Evolutionary conservation across 2,113 vertebrate genomes (phyloP).

Genomic region (Hystrix brachyura): DNA sequence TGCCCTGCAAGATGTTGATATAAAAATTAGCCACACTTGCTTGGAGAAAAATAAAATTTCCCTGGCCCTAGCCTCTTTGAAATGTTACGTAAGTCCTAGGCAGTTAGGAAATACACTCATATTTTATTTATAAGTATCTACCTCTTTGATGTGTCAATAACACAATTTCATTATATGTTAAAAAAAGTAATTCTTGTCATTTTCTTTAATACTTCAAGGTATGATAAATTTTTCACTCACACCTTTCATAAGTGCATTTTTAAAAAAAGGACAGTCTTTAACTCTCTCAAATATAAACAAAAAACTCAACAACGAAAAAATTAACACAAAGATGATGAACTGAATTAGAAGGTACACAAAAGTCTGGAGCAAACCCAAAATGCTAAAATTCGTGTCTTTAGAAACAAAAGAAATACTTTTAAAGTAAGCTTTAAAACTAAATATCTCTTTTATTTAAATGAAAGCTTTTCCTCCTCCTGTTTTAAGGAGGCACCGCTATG

Average conservation of each 20-base stretch:
- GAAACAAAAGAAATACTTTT: not conserved
- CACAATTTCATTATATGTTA: conserved; percentile 44
- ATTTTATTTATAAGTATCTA: conserved; percentile 61
- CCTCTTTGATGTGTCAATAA: conserved; percentile 64
- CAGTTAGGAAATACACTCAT: not conserved
- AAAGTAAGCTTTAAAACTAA: not conserved
- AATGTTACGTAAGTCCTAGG: conserved; percentile 1
- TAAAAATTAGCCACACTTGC: conserved; percentile 49
- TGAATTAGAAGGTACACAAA: conserved; percentile 13
- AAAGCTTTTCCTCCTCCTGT: not conserved
- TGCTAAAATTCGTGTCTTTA: not conserved
- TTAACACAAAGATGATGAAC: not conserved
- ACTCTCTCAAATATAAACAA: conserved; percentile 38
- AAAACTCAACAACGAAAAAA: conserved; percentile 38
- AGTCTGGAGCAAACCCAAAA: not conserved
- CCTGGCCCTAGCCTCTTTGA: conserved; percentile 58
- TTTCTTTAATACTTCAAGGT: conserved; percentile 66
- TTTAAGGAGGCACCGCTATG: not conserved
- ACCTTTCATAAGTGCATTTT: conserved; percentile 48
- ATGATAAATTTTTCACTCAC: conserved; percentile 54
- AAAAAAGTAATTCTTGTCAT: conserved; percentile 59
- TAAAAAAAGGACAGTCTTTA: not conserved
- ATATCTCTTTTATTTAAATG: not conserved
- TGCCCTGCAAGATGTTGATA: not conserved
- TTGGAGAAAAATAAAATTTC: conserved; percentile 49